These are phyloP conservation scores for Ctenosaura bakeri DNA, from an alignment of 2,797 vertebrate species.

Conservation along the genomic window DNA sequence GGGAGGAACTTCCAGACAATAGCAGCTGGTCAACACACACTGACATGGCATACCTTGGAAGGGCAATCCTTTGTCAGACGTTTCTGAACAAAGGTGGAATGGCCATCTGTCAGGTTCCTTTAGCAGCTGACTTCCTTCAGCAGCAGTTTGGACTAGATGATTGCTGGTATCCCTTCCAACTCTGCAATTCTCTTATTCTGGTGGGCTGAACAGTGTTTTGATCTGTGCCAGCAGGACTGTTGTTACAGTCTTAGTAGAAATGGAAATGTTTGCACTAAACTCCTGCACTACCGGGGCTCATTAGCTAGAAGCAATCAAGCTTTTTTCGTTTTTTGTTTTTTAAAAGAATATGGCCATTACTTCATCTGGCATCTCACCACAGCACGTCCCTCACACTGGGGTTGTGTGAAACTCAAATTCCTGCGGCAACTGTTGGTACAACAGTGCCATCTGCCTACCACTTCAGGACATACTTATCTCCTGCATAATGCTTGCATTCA, in stretches of 20 bases:
- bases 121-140: too few species aligned
- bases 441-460: slow-evolving; percentile 11
- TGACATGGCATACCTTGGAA: too few species aligned
- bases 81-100: too few species aligned
- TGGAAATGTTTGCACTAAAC: background rate
- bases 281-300: slow-evolving; percentile 11
- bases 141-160: too few species aligned
- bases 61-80: too few species aligned
- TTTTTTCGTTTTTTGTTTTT: background rate
- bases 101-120: too few species aligned
- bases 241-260: background rate
- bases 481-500: background rate
- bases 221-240: background rate
- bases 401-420: background rate
- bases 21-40: too few species aligned
- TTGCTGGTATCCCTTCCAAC: too few species aligned
- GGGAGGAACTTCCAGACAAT: too few species aligned
- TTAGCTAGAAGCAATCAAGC: slow-evolving; percentile 19
- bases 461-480: background rate
- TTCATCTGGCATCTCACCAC: background rate
- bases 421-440: background rate
- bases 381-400: background rate
- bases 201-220: background rate
- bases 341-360: background rate
- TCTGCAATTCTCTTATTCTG: too few species aligned